phyloP scores from a whole-genome alignment of 2,888 invertebrate genomes.

The Apomyelois bistriatella region DNA sequence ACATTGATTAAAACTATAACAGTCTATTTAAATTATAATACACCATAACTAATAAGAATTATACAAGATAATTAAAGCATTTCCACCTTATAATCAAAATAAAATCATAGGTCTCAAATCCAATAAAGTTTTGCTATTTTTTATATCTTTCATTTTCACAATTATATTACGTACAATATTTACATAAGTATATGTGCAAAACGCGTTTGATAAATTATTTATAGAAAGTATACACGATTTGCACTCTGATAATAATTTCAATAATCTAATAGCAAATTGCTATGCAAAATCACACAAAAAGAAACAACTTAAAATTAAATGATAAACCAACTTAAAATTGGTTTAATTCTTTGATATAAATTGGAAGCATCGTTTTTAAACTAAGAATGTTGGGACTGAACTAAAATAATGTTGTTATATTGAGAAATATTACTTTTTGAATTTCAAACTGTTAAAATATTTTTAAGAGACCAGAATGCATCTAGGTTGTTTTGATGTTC shows the following conservation, averaged over 20 bases:
- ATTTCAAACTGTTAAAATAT: slow-evolving; percentile 31
- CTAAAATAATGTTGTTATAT: slow-evolving; percentile 34
- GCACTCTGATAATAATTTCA: slow-evolving; percentile 51
- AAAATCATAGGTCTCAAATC: slow-evolving; percentile 71
- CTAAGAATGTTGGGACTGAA: slow-evolving; percentile 57
- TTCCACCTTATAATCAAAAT: slow-evolving; percentile 77
- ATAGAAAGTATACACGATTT: slow-evolving; percentile 53
- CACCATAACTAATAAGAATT: slow-evolving; percentile 71
- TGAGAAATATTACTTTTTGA: slow-evolving; percentile 37
- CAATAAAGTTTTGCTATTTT: slow-evolving; percentile 65
- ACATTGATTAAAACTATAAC: slow-evolving; percentile 77
- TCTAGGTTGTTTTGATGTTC: slow-evolving; percentile 32
- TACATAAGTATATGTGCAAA: slow-evolving; percentile 56
- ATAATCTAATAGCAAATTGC: slow-evolving; percentile 70
- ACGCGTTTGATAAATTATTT: slow-evolving; percentile 70
- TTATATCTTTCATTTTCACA: slow-evolving; percentile 45
- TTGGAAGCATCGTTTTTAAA: slow-evolving; percentile 78
- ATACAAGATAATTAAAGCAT: slow-evolving; percentile 79
- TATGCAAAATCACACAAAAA: slow-evolving; percentile 75
- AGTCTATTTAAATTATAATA: slow-evolving; percentile 79
- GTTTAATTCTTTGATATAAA: slow-evolving; percentile 76
- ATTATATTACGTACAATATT: slow-evolving; percentile 59
- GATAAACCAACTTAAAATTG: slow-evolving; percentile 73
- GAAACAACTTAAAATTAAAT: slow-evolving; percentile 59
- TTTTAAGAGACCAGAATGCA: slow-evolving; percentile 19